Percentiles rank a stretch among this genome's conserved stretches.
Conservation (phyloP, 2,797 vertebrate species). For the Varecia variegata region DNA sequence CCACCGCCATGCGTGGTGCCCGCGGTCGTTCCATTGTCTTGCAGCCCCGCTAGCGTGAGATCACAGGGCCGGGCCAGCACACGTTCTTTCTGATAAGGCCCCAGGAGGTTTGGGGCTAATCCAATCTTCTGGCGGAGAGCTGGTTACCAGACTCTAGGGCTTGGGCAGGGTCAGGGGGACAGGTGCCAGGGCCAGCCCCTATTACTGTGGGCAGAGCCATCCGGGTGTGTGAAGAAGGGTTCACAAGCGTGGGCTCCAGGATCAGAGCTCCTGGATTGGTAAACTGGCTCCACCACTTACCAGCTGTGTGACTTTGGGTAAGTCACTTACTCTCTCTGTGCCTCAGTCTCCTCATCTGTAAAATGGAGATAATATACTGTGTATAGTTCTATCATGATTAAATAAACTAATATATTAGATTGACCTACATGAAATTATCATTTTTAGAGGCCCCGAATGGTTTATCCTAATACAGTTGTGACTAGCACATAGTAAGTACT, state of each 20-base stretch:
- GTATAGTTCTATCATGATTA: background rate
- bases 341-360: background rate
- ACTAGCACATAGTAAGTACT: background rate
- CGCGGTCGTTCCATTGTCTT: constrained; percentile 12
- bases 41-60: background rate
- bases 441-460: background rate
- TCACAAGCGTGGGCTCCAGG: background rate
- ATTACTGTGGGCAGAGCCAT: background rate
- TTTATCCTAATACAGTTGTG: background rate
- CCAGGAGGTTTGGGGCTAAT: constrained; percentile 40
- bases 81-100: background rate
- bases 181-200: background rate
- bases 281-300: background rate
- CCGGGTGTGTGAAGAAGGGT: background rate
- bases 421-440: background rate
- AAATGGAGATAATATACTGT: background rate
- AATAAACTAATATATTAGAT: background rate
- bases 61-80: background rate
- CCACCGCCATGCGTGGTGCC: background rate
- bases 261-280: background rate
- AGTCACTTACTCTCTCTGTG: background rate
- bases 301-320: background rate
- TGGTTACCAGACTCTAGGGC: constrained; percentile 60
- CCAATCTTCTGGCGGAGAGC: constrained; percentile 45
- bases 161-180: background rate